Evolutionary conservation across 23 tunicate species (phyloP), one percentile per base, ranked within the genome.

Genomic region (Aplidium turbinatum): DNA sequence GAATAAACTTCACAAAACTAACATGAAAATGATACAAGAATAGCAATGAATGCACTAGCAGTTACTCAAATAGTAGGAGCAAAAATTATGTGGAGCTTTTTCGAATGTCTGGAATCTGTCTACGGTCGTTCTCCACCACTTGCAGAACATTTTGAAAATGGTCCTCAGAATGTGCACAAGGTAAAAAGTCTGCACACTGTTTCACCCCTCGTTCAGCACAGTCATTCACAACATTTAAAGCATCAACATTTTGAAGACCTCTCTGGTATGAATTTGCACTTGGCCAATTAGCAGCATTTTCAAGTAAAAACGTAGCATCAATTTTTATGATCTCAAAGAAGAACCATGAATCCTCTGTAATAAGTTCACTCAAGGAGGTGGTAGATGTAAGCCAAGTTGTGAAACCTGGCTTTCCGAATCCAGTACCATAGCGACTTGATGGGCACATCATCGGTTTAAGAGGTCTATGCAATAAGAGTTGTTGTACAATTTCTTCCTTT

Each of bases 121-220:
- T 60, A 6, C 34, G 36, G 35, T 60, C 35, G 5, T 60, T 60
- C 19, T 60, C 36, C 6, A 60, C 36, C 18, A 60, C 35, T 29
- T 60, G 67, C 67, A 60, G 22, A 29, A 60, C 35, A 60, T 60
- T 60, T 29, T 60, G 67, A 29, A 60, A 60, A 23, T 60, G 67
- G 7, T 60, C 31, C n/a, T 60, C 67, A 26, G 9, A 26, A 9
- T 23, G 35, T 60, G 67, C 36, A 60, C 67, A 5, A 25, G 67
- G 22, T n/a, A 60, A 23, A 60, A 60, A 60, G 35, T 60, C 67
- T 25, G 36, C 22, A 25, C 35, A 9, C 9, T 9, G 67, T 29
- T 60, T 60, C 6, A 60, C 67, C 9, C 34, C 36, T 3, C 67
- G 67, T 60, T 60, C 36, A 60, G 67, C 36, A 30, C 67, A 60